Evolutionary conservation across 1,140 invertebrate species (phyloP), one percentile per base, ranked within the genome.

Genomic region (Drosophila tani): DNA sequence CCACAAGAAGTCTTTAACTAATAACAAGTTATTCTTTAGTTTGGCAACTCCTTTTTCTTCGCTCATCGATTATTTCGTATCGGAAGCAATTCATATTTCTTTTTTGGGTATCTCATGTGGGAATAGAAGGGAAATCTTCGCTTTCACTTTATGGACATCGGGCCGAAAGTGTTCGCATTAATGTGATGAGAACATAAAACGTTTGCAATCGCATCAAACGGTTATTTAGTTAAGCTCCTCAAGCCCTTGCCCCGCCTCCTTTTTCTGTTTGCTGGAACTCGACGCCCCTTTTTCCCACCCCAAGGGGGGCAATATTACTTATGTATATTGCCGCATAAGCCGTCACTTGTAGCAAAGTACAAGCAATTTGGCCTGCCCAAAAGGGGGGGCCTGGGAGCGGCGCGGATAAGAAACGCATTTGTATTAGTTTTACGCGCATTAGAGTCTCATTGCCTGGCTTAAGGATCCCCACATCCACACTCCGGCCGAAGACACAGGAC

Each of bases 391-490:
- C 11, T 62, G 41, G 60, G 56, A n/a, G 64, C 56, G 46, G 68
- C 11, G 49, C 70, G 83, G 85, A 88, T 88, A 90, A 88, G 85
- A 88, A 88, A 88, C 77, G 84, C 84, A 88, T 88, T 88, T 88
- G 84, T 88, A 88, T 88, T 88, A 88, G 84, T 88, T 88, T 88
- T 88, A 90, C 85, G 85, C 84, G 84, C 84, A 88, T 88, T 88
- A 88, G 85, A 90, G 84, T 88, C 84, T 90, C 84, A 88, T 88
- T 88, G 84, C 84, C 85, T 79, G 84, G 84, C 84, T 87, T 87
- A 88, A 64, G 84, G 62, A 50, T 50, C 38, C 66, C 27, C 66
- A 43, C 21, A 70, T 24, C 19, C 63, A 47, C 29, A 66, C 63
- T 29, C 63, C n/a, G 4, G 40, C 3, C 43, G 41, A 21, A 58